phyloP scores from a whole-genome alignment of 2,888 invertebrate genomes.

The Autographa gamma region DNA sequence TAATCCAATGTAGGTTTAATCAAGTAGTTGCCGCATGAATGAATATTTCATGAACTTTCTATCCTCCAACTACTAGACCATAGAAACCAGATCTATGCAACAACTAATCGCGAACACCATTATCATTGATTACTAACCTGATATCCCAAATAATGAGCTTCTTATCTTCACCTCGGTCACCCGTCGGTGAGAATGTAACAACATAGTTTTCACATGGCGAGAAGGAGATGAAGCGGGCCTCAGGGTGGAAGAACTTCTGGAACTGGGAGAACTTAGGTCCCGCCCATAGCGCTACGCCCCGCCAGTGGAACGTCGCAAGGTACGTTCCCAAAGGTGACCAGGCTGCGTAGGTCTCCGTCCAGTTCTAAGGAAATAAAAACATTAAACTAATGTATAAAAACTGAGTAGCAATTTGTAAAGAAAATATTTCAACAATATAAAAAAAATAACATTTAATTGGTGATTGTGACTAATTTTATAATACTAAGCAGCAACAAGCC shows the following conservation, averaged over 20 bases:
- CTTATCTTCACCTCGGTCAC: slow-evolving; percentile 92
- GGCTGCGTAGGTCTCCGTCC: slow-evolving; percentile 98
- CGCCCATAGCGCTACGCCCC: slow-evolving; percentile 99
- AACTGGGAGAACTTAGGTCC: slow-evolving; percentile 97
- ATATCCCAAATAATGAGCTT: slow-evolving; percentile 99
- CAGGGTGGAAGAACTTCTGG: slow-evolving; percentile 96
- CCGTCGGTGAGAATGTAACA: slow-evolving; percentile 97
- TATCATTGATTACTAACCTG: slow-evolving; percentile 82
- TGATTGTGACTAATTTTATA: too few species aligned
- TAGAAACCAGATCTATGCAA: neutral
- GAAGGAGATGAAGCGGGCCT: slow-evolving; percentile 98
- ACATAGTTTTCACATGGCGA: slow-evolving; percentile 99
- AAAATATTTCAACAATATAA: too few species aligned
- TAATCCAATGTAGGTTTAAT: neutral
- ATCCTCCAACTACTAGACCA: neutral
- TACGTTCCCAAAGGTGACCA: slow-evolving; percentile 99
- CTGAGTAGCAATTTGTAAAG: too few species aligned
- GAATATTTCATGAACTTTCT: slow-evolving; percentile 1
- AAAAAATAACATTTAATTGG: too few species aligned
- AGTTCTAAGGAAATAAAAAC: slow-evolving; percentile 89
- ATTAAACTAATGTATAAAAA: too few species aligned
- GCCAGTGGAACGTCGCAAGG: slow-evolving; percentile 98
- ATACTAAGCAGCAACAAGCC: too few species aligned
- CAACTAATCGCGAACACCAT: neutral
- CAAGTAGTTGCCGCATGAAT: neutral